Conservation (phyloP, 92 coral and sea anemone genomes). For the Galaxea fascicularis region DNA sequence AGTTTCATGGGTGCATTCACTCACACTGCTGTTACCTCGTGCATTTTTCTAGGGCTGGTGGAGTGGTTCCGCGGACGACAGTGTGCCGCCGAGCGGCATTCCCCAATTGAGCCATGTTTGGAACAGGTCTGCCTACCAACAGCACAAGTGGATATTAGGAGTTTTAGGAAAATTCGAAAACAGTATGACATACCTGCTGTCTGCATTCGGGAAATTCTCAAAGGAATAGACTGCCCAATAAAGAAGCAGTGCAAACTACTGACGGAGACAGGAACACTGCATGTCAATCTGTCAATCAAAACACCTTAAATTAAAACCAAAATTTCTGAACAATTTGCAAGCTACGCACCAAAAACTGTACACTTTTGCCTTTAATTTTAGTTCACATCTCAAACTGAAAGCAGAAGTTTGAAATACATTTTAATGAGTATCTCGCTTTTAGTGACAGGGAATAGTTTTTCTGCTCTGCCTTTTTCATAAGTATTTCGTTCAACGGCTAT, state of each 20-base stretch:
- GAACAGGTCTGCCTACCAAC: conserved; percentile 7
- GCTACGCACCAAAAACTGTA: too few relatives aligned
- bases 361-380: too few relatives aligned
- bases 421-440: too few relatives aligned
- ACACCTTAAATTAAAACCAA: too few relatives aligned
- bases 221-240: not conserved
- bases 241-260: not conserved
- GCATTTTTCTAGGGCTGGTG: not conserved
- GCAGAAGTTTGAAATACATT: too few relatives aligned
- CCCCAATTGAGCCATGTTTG: not conserved
- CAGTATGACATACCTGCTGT: not conserved
- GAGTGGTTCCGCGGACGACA: not conserved
- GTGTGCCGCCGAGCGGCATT: not conserved
- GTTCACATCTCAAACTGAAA: too few relatives aligned
- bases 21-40: too few relatives aligned
- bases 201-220: not conserved
- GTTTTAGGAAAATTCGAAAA: conserved; percentile 7
- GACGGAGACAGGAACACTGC: not conserved
- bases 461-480: too few relatives aligned
- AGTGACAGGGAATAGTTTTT: too few relatives aligned
- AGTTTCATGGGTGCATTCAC: too few relatives aligned
- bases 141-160: conserved; percentile 31
- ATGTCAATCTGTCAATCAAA: not conserved
- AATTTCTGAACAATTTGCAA: too few relatives aligned
- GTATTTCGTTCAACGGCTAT: too few relatives aligned